Percentiles rank a stretch among this genome's conserved stretches.
Evolutionary conservation across 2,797 vertebrate genomes (phyloP).

Genomic region (Loriculus beryllinus): DNA sequence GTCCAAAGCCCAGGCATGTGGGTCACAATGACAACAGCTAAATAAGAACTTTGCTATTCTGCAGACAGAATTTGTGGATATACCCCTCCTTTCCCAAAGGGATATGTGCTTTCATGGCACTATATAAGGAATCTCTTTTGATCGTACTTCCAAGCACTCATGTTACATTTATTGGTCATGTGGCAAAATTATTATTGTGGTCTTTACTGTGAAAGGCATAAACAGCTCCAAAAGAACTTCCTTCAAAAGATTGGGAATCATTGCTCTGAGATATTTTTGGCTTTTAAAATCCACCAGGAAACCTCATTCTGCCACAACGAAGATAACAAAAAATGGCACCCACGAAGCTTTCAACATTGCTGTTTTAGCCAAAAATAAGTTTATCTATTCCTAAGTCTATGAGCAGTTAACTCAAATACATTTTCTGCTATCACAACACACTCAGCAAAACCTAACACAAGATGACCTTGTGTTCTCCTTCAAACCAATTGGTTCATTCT

Average conservation of each 20-base stretch:
- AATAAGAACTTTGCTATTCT: not conserved
- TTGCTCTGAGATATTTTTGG: not conserved
- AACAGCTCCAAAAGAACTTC: rapidly evolving
- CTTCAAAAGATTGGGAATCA: not conserved
- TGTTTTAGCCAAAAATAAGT: not conserved
- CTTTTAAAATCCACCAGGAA: not conserved
- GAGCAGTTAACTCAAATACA: not conserved
- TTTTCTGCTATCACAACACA: not conserved
- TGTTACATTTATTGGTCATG: not conserved
- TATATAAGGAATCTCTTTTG: not conserved
- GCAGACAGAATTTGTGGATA: not conserved
- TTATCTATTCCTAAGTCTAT: not conserved
- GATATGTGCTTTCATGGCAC: not conserved
- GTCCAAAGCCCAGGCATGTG: too few species aligned
- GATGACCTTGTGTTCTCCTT: not conserved
- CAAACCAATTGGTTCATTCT: not conserved
- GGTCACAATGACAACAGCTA: not conserved
- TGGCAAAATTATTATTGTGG: not conserved
- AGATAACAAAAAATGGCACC: not conserved
- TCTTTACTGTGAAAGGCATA: not conserved
- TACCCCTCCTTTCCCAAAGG: not conserved
- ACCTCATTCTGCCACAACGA: not conserved
- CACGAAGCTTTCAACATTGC: not conserved
- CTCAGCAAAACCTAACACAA: too few species aligned
- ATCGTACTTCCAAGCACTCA: not conserved